These are phyloP conservation scores for Melieria crassipennis DNA, from an alignment of 2,888 invertebrate genomes.

Conservation along the genomic window DNA sequence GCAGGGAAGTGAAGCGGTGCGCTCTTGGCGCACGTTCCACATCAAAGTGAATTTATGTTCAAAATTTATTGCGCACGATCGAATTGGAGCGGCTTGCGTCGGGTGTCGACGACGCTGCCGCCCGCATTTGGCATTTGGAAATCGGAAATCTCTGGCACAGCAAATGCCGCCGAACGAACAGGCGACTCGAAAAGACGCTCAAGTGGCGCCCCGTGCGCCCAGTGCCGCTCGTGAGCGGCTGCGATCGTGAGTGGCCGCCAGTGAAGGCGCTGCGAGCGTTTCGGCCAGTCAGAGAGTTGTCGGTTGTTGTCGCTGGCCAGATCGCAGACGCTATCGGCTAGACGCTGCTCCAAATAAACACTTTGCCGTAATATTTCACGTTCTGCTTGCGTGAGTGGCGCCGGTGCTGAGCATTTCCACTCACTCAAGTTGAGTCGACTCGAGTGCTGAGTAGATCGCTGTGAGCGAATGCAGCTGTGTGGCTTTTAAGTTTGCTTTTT, in stretches of 20 bases:
- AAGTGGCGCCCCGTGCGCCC: background rate
- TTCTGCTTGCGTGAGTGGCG: too few species aligned
- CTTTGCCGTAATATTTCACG: background rate
- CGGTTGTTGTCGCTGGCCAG: too few species aligned
- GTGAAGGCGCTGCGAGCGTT: background rate
- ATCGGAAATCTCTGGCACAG: too few species aligned
- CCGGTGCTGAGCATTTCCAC: background rate
- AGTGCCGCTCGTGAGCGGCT: background rate
- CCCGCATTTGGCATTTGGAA: too few species aligned
- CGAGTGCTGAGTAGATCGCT: background rate
- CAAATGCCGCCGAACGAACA: background rate
- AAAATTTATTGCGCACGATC: conserved; percentile 45
- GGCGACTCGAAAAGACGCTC: too few species aligned
- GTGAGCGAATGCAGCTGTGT: background rate
- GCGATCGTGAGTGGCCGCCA: background rate
- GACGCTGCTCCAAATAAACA: background rate
- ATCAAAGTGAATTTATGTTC: conserved; percentile 30
- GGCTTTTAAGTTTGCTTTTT: conserved; percentile 27
- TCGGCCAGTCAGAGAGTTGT: background rate
- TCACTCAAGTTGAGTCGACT: background rate
- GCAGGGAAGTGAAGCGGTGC: background rate
- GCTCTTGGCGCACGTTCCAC: background rate
- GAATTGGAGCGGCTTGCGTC: conserved; percentile 22
- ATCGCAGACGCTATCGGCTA: background rate
- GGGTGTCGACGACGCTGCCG: too few species aligned